A percentile compares a stretch with the other conserved stretches of the same genome.
phyloP scores from a whole-genome alignment of 2,113 vertebrate genomes.

The Mirounga angustirostris region DNA sequence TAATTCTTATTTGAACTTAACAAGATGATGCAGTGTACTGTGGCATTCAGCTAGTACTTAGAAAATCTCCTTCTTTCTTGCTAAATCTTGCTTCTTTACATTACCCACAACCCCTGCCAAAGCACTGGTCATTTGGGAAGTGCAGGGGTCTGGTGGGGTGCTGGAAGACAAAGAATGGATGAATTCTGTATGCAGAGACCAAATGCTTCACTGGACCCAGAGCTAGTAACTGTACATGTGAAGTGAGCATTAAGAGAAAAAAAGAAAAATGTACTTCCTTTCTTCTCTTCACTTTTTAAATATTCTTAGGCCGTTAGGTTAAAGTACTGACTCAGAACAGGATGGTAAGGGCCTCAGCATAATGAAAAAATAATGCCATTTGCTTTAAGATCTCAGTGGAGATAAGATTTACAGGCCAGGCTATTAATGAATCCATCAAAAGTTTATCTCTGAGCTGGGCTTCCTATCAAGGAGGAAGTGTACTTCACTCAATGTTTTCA shows the following conservation, averaged over 20 bases:
- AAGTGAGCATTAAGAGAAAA: not conserved
- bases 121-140: not conserved
- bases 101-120: not conserved
- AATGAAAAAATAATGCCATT: constrained; percentile 65
- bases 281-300: not conserved
- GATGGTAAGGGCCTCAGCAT: not conserved
- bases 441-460: not conserved
- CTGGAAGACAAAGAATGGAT: not conserved
- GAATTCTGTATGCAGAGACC: not conserved
- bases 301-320: not conserved
- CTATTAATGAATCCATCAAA: constrained; percentile 39
- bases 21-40: not conserved
- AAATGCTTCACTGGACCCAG: not conserved
- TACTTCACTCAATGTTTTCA: constrained; percentile 55
- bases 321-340: constrained; percentile 10
- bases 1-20: not conserved
- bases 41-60: not conserved
- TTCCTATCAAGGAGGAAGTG: not conserved
- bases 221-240: not conserved
- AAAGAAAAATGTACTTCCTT: not conserved
- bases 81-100: not conserved
- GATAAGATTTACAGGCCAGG: not conserved
- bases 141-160: not conserved
- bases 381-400: constrained; percentile 60
- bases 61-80: not conserved